phyloP scores from a whole-genome alignment of 1,140 invertebrate genomes.

The Heliconius eleuchia region DNA sequence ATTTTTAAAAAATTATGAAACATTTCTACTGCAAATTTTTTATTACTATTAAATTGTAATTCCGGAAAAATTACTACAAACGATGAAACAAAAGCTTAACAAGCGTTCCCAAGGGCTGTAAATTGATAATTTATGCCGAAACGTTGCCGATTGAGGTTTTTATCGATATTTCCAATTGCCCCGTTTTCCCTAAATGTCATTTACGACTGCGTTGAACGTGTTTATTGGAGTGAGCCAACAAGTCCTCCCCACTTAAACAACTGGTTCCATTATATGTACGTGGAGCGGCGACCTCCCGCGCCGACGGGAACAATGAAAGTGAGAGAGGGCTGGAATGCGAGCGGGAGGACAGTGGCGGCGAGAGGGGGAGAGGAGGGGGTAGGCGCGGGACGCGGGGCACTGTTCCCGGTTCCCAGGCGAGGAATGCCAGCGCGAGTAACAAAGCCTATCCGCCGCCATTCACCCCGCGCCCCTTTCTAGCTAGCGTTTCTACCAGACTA shows the following conservation, averaged over 20 bases:
- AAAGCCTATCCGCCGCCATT: slow-evolving; percentile 76
- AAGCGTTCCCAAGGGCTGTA: slow-evolving; percentile 19
- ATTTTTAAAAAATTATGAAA: not conserved
- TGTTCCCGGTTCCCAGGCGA: slow-evolving; percentile 76
- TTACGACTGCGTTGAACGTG: slow-evolving; percentile 63
- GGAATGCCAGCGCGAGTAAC: slow-evolving; percentile 78
- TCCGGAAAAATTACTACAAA: slow-evolving; percentile 8
- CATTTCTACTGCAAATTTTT: not conserved
- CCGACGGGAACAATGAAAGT: slow-evolving; percentile 78
- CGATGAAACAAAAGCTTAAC: slow-evolving; percentile 26
- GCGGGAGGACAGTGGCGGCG: slow-evolving; percentile 37
- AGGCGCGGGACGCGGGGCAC: slow-evolving; percentile 41
- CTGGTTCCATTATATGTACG: slow-evolving; percentile 73
- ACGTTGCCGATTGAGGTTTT: slow-evolving; percentile 37
- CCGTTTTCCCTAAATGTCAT: slow-evolving; percentile 66
- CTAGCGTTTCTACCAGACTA: slow-evolving; percentile 62
- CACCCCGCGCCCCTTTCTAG: slow-evolving; percentile 55
- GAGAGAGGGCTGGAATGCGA: slow-evolving; percentile 76
- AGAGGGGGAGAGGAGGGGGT: slow-evolving; percentile 23
- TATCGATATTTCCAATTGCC: slow-evolving; percentile 52
- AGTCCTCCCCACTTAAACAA: slow-evolving; percentile 65
- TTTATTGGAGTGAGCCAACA: slow-evolving; percentile 68
- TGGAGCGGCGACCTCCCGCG: slow-evolving; percentile 73
- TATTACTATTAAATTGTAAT: not conserved
- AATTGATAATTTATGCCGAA: slow-evolving; percentile 37